Conservation (phyloP, 2,797 vertebrate genomes). For the Toxotes lorentzi region DNA sequence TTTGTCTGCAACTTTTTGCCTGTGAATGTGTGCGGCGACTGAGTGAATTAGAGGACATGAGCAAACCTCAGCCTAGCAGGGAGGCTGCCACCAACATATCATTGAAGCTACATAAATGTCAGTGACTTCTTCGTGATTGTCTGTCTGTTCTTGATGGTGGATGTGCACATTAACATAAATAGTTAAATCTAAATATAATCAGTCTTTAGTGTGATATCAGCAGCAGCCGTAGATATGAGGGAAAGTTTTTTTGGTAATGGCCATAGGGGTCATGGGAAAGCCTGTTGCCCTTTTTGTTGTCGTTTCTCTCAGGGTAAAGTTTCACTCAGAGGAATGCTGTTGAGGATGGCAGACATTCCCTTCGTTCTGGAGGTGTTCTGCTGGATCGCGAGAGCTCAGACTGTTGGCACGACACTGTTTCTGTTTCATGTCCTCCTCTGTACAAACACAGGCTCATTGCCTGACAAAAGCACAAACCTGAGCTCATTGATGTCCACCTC, state of each 20-base stretch:
- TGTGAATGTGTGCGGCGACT: conserved; percentile 19
- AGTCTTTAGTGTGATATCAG: conserved; percentile 55
- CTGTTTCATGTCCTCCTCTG: conserved; percentile 45
- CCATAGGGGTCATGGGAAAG: conserved; percentile 86
- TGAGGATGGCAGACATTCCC: conserved; percentile 75
- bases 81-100: conserved; percentile 33
- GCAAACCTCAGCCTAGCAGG: conserved; percentile 29
- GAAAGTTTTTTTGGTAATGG: conserved; percentile 56
- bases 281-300: conserved; percentile 75
- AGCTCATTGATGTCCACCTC: conserved; percentile 3
- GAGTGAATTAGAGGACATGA: conserved; percentile 33
- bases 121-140: conserved; percentile 13
- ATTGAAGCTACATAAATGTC: conserved; percentile 45
- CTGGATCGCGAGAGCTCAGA: conserved; percentile 29
- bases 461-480: conserved; percentile 27
- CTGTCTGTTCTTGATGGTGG: background rate
- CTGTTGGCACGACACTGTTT: conserved; percentile 35
- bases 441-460: conserved; percentile 31
- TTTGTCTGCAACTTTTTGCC: conserved; percentile 36
- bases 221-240: conserved; percentile 48
- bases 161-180: conserved; percentile 14
- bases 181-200: conserved; percentile 23
- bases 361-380: conserved; percentile 71
- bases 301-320: conserved; percentile 80
- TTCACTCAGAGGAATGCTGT: conserved; percentile 82